Evolutionary conservation across 2,888 invertebrate genomes (phyloP), one percentile per base, ranked within the genome.

Genomic region (Dryadula phaetusa): DNA sequence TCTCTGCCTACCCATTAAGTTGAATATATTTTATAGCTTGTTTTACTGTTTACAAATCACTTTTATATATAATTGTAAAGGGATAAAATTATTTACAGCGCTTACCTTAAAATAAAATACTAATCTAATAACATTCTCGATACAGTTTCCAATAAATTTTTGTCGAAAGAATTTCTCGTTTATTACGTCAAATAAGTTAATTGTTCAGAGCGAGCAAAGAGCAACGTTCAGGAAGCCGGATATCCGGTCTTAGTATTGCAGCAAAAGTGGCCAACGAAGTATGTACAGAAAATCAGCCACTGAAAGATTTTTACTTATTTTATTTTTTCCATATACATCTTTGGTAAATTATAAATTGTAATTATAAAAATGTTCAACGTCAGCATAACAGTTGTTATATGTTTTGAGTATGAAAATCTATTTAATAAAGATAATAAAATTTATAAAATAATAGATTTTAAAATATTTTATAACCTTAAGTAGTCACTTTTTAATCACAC

Each of bases 231-330:
- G 62, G 79, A 82, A 82, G 78, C 76, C 81, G 86, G 86, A 87
- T 82, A 81, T 87, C 82, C 87, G 83, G 83, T 73, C 80, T 83
- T 82, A 82, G 84, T 79, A 85, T 66, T 82, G 79, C 77, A 83
- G 82, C 79, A 79, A 86, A 84, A 83, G 82, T 63, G 58, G 62
- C 78, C 77, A 73, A 77, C 75, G 73, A 75, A 75, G 69, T 76
- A 79, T 80, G 81, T 82, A 77, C 77, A 78, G 80, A 76, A 77
- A 56, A 52, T 77, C 75, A 75, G 76, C 78, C 77, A 79, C 32
- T 25, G 18, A n/a, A 34, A 60, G 7, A 6, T 25, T 20, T 40
- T 16, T 34, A 18, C 14, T 20, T 60, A 46, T n/a, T n/a, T n/a
- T 32, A 25, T 12, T 58, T 60, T 28, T 44, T 6, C 12, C 20